These are phyloP conservation scores for Tadarida brasiliensis DNA, from an alignment of 2,797 vertebrate genomes.

Conservation along the genomic window DNA sequence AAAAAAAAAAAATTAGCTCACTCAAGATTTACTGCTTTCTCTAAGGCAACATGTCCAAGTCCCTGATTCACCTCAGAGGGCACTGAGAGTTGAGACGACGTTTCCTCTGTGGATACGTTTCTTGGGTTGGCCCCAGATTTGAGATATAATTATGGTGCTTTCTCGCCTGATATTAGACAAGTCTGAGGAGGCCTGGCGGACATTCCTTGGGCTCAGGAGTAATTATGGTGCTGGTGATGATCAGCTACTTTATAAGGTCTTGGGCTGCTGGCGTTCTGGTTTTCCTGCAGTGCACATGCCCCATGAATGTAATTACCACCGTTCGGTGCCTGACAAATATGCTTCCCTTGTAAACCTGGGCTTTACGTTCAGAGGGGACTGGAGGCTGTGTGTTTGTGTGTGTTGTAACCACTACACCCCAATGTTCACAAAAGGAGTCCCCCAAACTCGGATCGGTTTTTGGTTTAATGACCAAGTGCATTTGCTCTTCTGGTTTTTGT, in stretches of 20 bases:
- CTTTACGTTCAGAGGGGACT: conserved; percentile 75
- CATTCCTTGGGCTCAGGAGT: conserved; percentile 69
- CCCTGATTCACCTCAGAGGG: conserved; percentile 64
- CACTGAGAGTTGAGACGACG: conserved; percentile 42
- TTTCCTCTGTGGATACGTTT: neutral
- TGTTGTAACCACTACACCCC: neutral
- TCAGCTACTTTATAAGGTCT: conserved; percentile 73
- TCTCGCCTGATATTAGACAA: conserved; percentile 72
- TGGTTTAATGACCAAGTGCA: conserved; percentile 54
- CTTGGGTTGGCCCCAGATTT: conserved; percentile 65
- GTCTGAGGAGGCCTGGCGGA: conserved; percentile 71
- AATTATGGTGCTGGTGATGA: conserved; percentile 74
- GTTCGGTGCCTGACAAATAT: conserved; percentile 76
- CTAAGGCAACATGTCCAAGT: conserved; percentile 17
- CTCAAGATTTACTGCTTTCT: conserved; percentile 53
- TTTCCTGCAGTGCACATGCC: conserved; percentile 64
- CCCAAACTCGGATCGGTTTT: conserved; percentile 35
- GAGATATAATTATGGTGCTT: conserved; percentile 74
- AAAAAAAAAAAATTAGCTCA: neutral
- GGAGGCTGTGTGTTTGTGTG: conserved; percentile 5
- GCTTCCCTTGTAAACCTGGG: conserved; percentile 75
- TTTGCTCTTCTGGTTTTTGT: conserved; percentile 73
- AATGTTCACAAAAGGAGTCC: conserved; percentile 50
- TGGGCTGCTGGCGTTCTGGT: conserved; percentile 43
- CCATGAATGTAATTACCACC: conserved; percentile 47